phyloP scores from a whole-genome alignment of 2,888 invertebrate species.

The Seira musarum region DNA sequence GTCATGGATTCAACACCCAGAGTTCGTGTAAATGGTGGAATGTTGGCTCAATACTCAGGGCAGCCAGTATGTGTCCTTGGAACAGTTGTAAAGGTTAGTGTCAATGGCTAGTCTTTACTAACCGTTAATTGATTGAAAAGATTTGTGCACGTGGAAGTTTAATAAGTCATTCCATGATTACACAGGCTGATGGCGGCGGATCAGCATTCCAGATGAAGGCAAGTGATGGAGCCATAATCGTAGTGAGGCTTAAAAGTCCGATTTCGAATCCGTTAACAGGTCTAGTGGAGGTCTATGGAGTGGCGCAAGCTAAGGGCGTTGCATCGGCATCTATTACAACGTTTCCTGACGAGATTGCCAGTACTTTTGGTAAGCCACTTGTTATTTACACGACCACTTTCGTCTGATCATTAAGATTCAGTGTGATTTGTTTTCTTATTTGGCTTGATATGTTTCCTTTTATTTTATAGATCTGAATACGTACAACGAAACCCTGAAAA shows the following conservation, averaged over 20 bases:
- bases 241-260: constrained; percentile 60
- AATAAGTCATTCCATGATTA: constrained; percentile 12
- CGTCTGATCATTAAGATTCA: not conserved
- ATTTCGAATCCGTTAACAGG: constrained; percentile 63
- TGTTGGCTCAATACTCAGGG: constrained; percentile 53
- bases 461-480: constrained; percentile 58
- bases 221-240: constrained; percentile 58
- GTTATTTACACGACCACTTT: not conserved
- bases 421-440: not conserved
- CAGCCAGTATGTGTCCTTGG: constrained; percentile 65
- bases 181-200: constrained; percentile 66
- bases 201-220: constrained; percentile 63
- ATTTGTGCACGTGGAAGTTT: not conserved
- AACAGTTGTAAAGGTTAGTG: constrained; percentile 56
- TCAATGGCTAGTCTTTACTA: not conserved
- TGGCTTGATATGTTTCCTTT: constrained; percentile 5
- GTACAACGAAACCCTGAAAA: constrained; percentile 58
- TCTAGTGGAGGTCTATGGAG: constrained; percentile 64
- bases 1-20: constrained; percentile 30
- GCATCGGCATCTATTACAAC: constrained; percentile 56
- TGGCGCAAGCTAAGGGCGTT: constrained; percentile 63
- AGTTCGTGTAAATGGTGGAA: constrained; percentile 57
- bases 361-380: constrained; percentile 59
- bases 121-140: not conserved
- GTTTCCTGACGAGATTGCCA: constrained; percentile 54